Percentiles rank a stretch among this genome's conserved stretches.
phyloP scores from a whole-genome alignment of 2,888 invertebrate species.

The Cactoblastis cactorum region DNA sequence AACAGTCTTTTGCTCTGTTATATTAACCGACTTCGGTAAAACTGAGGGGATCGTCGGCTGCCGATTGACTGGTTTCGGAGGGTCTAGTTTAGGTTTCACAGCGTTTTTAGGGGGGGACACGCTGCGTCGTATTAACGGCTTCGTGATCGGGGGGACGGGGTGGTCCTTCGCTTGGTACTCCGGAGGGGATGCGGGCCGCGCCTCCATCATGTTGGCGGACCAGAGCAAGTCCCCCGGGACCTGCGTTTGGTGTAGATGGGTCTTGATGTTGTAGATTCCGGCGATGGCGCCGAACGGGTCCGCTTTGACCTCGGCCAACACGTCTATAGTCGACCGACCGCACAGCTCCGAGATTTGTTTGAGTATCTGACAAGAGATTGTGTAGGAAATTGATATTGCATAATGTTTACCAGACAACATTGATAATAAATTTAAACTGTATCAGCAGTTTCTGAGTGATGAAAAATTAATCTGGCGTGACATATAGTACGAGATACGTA shows the following conservation, averaged over 20 bases:
- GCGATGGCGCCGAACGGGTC: conserved; percentile 79
- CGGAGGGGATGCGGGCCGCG: conserved; percentile 47
- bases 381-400: no score
- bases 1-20: conserved; percentile 13
- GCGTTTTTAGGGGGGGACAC: conserved; percentile 1
- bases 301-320: conserved; percentile 69
- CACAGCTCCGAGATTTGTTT: conserved; percentile 72
- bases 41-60: conserved; percentile 16
- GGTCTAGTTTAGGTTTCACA: neutral
- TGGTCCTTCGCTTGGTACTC: conserved; percentile 40
- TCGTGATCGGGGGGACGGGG: conserved; percentile 9
- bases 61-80: neutral
- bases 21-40: neutral
- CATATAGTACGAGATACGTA: no score
- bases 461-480: no score
- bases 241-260: conserved; percentile 52
- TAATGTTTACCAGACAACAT: no score
- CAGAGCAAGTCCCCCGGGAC: conserved; percentile 54
- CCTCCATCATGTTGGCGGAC: conserved; percentile 44
- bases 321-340: conserved; percentile 55
- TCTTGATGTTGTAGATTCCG: conserved; percentile 82
- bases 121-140: conserved; percentile 3
- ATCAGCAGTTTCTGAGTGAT: no score
- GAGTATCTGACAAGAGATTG: conserved; percentile 58
- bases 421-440: no score